Base-by-base conservation (phyloP, 2,113 vertebrate species). In the Scomber colias region DNA sequence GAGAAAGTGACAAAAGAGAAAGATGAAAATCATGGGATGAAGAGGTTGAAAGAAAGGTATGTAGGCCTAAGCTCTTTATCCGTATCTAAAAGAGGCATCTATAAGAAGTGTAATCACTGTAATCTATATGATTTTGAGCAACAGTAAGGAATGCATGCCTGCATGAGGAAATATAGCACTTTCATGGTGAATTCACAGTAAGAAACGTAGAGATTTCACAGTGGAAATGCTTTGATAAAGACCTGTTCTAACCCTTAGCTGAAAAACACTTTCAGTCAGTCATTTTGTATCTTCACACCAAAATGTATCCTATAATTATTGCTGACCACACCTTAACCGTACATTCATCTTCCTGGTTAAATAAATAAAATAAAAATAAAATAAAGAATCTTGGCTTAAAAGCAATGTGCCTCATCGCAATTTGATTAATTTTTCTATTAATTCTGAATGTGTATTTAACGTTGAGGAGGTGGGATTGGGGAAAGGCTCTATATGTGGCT, bases 21-120 rank as follows among this genome's bases (percentile, higher is more conserved):
- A 71, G 46, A 50, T 11, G n/a, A 44, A 71, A 88, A 81, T 76
- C 81, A 68, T 85, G 75, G 64, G 62, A 66, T 71, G 62, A 72
- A 67, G 71, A 75, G 79, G 72, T 59, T 89, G 77, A 85, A 85
- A 82, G 83, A 84, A 87, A 87, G 85, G 75, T 83, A 74, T 84
- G 77, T 68, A 71, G 81, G 77, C 73, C 68, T 80, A 78, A 88
- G 81, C 83, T 84, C 77, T 86, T 90, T 81, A 82, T 85, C 82
- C 67, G n/a, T 62, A 80, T 86, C 89, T 87, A 27, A 82, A 90
- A 75, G 75, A 82, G 67, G 72, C 56, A 66, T 86, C 83, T 77
- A 65, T 78, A 75, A 81, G 76, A 75, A 65, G 60, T 67, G 64
- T 55, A 62, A 80, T 81, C 68, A 55, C 50, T 45, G 4, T 31